phyloP scores from a whole-genome alignment of 2,888 invertebrate genomes.

The Brenthis ino region DNA sequence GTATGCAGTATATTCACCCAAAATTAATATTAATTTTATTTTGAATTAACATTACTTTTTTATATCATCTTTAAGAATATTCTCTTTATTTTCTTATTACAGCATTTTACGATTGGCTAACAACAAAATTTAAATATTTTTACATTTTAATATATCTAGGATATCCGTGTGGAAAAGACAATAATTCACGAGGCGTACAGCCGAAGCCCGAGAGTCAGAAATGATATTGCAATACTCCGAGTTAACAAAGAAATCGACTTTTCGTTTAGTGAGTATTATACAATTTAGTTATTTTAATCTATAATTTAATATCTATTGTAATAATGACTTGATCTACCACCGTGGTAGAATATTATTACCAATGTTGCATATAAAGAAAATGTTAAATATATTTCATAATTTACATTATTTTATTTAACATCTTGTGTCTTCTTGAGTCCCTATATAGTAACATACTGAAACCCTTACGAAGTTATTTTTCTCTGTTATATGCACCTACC shows the following conservation, averaged over 20 bases:
- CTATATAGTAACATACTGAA: too few species aligned
- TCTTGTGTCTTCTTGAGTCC: too few species aligned
- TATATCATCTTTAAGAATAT: neutral
- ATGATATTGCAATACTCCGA: slow-evolving; percentile 40
- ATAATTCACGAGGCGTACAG: slow-evolving; percentile 24
- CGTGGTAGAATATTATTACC: neutral
- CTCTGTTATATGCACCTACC: too few species aligned
- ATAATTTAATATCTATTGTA: neutral
- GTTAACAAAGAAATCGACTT: slow-evolving; percentile 34
- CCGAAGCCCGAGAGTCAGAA: neutral
- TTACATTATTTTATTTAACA: too few species aligned
- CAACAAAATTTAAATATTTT: neutral
- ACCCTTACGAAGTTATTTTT: too few species aligned
- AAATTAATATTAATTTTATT: neutral
- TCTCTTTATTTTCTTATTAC: too few species aligned
- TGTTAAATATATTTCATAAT: too few species aligned
- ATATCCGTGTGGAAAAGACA: slow-evolving; percentile 25
- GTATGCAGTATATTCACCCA: slow-evolving; percentile 21
- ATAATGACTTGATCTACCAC: neutral
- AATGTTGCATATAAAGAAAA: too few species aligned
- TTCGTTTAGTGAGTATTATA: slow-evolving; percentile 2
- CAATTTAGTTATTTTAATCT: neutral
- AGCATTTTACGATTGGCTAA: neutral
- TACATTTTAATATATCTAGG: slow-evolving; percentile 13
- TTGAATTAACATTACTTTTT: neutral